Percentiles rank a stretch among this genome's conserved stretches.
Conservation (phyloP, 2,888 invertebrate species). For the Parochlus steinenii region DNA sequence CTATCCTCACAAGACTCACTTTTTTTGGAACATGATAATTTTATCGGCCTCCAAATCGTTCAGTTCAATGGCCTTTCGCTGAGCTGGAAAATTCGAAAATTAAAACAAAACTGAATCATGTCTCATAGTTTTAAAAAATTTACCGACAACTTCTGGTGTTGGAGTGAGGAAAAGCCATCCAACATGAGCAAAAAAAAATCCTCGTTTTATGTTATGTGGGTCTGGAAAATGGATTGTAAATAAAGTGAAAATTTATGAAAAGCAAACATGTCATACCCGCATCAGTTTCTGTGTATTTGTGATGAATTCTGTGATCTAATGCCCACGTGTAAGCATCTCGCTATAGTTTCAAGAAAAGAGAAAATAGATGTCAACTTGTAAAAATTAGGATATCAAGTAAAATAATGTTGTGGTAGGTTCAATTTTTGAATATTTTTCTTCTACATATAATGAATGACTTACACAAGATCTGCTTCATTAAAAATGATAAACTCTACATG, state of each 20-base stretch:
- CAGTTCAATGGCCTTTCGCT: constrained; percentile 48
- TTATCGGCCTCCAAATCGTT: constrained; percentile 54
- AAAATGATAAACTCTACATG: too few relatives aligned
- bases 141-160: constrained; percentile 57
- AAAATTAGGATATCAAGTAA: neutral
- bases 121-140: too few relatives aligned
- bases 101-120: too few relatives aligned
- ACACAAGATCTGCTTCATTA: too few relatives aligned
- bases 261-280: too few relatives aligned
- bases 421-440: too few relatives aligned
- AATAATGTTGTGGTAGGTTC: neutral
- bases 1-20: too few relatives aligned
- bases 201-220: constrained; percentile 54
- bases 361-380: constrained; percentile 5
- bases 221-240: neutral
- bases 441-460: too few relatives aligned
- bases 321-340: constrained; percentile 76
- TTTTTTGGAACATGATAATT: constrained; percentile 60
- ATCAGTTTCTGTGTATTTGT: constrained; percentile 75
- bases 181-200: constrained; percentile 83
- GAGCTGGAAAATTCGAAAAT: too few relatives aligned
- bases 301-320: constrained; percentile 73
- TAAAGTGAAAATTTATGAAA: constrained; percentile 40
- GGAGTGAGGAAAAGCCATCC: constrained; percentile 82
- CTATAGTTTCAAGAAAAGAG: constrained; percentile 30